Percentiles rank a stretch among this genome's conserved stretches.
Conservation (phyloP, 2,113 vertebrate species). For the Aythya baeri region DNA sequence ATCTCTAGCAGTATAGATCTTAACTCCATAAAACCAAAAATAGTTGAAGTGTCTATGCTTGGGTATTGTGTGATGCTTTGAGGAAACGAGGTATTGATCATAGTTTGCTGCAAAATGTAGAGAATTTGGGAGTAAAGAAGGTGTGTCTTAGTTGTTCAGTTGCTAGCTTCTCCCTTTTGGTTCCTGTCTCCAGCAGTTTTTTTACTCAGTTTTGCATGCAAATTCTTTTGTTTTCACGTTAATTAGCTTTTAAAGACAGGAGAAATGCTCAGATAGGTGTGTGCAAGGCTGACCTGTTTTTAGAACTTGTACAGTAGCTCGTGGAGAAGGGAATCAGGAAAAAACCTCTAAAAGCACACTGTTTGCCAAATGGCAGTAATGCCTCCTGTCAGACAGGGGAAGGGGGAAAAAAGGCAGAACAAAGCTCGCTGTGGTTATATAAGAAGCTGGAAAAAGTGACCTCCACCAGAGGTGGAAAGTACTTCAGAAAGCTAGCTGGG, state of each 20-base stretch:
- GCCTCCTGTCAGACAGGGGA: neutral
- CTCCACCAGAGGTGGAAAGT: neutral
- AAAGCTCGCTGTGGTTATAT: neutral
- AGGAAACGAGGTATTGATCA: neutral
- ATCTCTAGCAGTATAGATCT: neutral
- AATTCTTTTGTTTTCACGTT: neutral
- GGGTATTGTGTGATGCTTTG: neutral
- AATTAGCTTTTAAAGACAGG: neutral
- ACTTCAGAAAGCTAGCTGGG: neutral
- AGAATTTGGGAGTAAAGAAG: neutral
- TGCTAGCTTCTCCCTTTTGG: neutral
- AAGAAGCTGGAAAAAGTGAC: neutral
- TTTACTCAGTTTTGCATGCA: neutral
- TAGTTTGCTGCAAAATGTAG: neutral
- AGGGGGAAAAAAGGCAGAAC: neutral
- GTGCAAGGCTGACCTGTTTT: neutral
- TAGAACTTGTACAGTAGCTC: neutral
- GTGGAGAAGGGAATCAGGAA: neutral
- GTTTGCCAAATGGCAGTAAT: conserved; percentile 9
- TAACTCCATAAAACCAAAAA: neutral
- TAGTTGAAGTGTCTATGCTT: neutral
- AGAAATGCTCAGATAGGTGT: neutral
- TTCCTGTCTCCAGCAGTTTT: neutral
- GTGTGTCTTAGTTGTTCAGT: neutral
- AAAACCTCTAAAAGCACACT: neutral